phyloP scores from a whole-genome alignment of 2,113 vertebrate species.

The Anser brachyrhynchus region DNA sequence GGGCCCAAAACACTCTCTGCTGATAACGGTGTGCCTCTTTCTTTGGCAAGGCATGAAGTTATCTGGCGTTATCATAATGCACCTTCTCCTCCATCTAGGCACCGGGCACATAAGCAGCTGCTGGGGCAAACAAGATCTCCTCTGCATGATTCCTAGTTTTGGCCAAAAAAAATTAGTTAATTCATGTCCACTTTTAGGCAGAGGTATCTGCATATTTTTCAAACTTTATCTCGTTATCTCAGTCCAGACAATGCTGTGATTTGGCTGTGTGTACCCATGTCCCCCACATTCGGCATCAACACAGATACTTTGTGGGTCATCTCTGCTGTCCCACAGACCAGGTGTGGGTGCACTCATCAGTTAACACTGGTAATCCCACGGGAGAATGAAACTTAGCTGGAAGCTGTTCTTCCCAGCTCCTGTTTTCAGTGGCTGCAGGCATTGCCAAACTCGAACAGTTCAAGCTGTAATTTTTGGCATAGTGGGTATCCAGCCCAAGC shows the following conservation, averaged over 20 bases:
- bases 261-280: no score
- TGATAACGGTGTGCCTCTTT: background rate
- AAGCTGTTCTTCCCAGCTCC: background rate
- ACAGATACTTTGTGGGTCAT: background rate
- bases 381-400: background rate
- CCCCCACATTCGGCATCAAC: background rate
- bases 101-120: background rate
- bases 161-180: background rate
- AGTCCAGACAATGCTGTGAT: background rate
- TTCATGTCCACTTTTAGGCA: background rate
- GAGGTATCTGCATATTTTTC: background rate
- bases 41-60: background rate
- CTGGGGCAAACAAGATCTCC: background rate
- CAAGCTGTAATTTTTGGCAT: background rate
- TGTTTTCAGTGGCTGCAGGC: background rate
- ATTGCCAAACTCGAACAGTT: background rate
- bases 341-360: background rate
- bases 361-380: rapidly evolving
- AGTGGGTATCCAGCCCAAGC: background rate
- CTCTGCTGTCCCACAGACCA: background rate
- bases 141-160: background rate
- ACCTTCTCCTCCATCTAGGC: background rate
- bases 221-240: background rate
- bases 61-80: background rate
- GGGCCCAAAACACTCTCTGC: background rate